A percentile compares a stretch with the other conserved stretches of the same genome.
These are phyloP conservation scores for Ophioninae sp. DNA, from an alignment of 2,888 invertebrate genomes.

Conservation along the genomic window DNA sequence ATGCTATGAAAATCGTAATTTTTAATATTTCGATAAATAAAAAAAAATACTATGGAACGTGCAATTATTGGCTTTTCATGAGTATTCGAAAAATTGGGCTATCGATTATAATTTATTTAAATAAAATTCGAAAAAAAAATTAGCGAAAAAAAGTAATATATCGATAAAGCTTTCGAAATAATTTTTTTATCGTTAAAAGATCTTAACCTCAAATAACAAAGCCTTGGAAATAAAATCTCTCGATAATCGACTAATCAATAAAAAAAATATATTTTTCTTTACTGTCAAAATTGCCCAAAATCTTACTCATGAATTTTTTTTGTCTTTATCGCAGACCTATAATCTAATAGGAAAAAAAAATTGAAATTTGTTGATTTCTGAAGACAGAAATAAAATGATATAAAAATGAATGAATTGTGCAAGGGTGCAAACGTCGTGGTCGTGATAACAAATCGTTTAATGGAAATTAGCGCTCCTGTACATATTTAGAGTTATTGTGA, in stretches of 20 bases:
- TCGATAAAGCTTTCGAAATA: neutral
- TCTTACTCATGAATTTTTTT: neutral
- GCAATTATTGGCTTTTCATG: neutral
- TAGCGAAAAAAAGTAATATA: neutral
- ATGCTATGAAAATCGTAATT: neutral
- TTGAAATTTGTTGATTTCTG: neutral
- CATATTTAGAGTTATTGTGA: neutral
- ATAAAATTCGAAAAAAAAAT: neutral
- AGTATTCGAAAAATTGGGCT: neutral
- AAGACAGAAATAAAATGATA: neutral
- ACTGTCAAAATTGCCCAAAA: neutral
- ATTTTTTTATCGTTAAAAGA: constrained; percentile 11
- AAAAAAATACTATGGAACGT: neutral
- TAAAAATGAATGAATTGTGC: neutral
- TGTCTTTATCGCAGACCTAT: neutral
- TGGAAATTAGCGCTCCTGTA: constrained; percentile 2
- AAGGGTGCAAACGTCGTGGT: neutral
- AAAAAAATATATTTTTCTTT: neutral
- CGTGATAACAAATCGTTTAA: neutral
- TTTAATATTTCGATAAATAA: neutral
- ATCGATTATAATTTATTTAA: neutral
- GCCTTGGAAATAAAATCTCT: neutral
- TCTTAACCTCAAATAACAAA: constrained; percentile 4
- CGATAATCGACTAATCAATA: neutral
- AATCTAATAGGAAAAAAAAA: neutral